Evolutionary conservation across 2,888 invertebrate genomes (phyloP).

Genomic region (Limenitis camilla): DNA sequence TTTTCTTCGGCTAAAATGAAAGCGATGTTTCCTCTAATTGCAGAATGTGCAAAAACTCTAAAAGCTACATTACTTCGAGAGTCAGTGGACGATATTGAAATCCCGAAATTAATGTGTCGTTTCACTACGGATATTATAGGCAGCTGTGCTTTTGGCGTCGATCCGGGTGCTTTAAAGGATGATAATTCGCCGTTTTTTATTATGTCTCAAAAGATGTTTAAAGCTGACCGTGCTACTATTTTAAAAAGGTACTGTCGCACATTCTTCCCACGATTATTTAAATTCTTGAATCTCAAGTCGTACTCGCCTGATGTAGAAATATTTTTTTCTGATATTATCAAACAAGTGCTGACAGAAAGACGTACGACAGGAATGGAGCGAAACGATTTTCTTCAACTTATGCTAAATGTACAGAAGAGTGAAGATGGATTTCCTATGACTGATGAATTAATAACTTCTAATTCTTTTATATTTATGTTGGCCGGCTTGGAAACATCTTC

Average conservation of each 20-base stretch:
- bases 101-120: conserved; percentile 54
- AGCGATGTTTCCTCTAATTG: conserved; percentile 64
- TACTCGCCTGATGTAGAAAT: conserved; percentile 58
- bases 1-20: conserved; percentile 70
- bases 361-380: conserved; percentile 47
- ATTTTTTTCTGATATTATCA: conserved; percentile 59
- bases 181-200: conserved; percentile 57
- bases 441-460: conserved; percentile 64
- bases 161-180: conserved; percentile 56
- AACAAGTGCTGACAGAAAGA: conserved; percentile 55
- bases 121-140: conserved; percentile 67
- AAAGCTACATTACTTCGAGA: conserved; percentile 41
- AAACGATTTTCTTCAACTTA: conserved; percentile 63
- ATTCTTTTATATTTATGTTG: conserved; percentile 69
- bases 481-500: conserved; percentile 66
- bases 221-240: conserved; percentile 47
- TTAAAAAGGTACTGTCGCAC: conserved; percentile 61
- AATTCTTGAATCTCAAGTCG: conserved; percentile 57
- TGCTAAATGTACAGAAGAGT: conserved; percentile 61
- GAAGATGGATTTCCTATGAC: conserved; percentile 56
- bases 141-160: conserved; percentile 65
- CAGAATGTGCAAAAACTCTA: conserved; percentile 54
- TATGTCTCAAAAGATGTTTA: conserved; percentile 67
- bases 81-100: conserved; percentile 44
- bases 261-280: conserved; percentile 60